Percentiles rank a stretch among this genome's conserved stretches.
These are phyloP conservation scores for Casuarius casuarius DNA, from an alignment of 2,113 vertebrate species.

Conservation along the genomic window DNA sequence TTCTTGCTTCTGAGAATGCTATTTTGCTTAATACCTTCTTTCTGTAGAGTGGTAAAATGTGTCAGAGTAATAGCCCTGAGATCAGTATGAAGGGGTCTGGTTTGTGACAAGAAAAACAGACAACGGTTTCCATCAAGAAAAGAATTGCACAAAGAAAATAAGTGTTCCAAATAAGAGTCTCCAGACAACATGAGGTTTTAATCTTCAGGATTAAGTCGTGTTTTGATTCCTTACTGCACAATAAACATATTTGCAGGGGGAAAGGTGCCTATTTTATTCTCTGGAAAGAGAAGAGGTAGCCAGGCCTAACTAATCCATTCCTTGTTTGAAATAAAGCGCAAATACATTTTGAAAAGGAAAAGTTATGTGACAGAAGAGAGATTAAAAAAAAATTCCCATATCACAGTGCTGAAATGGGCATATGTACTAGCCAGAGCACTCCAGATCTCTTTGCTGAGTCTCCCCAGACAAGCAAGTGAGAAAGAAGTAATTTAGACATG, in stretches of 20 bases:
- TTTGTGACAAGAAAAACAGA: constrained; percentile 56
- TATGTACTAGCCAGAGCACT: too few species aligned
- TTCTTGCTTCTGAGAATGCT: constrained; percentile 64
- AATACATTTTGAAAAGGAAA: neutral
- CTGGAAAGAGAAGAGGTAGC: neutral
- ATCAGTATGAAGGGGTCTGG: constrained; percentile 52
- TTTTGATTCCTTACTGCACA: constrained; percentile 65
- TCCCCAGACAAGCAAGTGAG: neutral
- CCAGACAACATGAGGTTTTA: constrained; percentile 54
- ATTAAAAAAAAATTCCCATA: fast-evolving
- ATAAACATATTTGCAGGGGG: constrained; percentile 43
- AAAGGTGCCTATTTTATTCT: constrained; percentile 34
- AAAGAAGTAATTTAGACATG: too few species aligned
- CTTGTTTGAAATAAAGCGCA: neutral
- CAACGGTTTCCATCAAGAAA: constrained; percentile 64
- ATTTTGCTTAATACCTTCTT: constrained; percentile 75
- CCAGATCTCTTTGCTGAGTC: neutral
- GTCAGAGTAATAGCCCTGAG: constrained; percentile 71
- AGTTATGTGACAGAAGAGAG: neutral
- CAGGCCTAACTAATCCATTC: neutral
- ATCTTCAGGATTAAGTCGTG: constrained; percentile 62
- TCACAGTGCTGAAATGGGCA: neutral
- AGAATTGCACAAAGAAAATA: constrained; percentile 59
- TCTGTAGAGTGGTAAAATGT: constrained; percentile 65
- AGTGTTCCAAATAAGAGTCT: constrained; percentile 53